Evolutionary conservation across 2,888 invertebrate genomes (phyloP).

Genomic region (Drosophila niveifrons): DNA sequence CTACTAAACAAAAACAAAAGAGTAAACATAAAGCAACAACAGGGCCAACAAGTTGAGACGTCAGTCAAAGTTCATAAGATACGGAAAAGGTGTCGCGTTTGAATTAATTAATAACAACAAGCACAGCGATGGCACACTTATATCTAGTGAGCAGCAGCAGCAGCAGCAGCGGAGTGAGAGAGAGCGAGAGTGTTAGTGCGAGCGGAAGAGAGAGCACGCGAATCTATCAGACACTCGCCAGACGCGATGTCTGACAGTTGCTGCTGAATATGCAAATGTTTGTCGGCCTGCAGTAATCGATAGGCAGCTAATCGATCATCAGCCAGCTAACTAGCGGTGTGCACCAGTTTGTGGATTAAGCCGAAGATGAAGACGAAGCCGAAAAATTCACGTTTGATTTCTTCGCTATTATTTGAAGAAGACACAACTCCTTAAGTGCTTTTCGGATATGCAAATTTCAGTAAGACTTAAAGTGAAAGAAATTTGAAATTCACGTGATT

Average conservation of each 20-base stretch:
- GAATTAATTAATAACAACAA: slow-evolving; percentile 68
- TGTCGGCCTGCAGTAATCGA: slow-evolving; percentile 57
- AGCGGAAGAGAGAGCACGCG: slow-evolving; percentile 8
- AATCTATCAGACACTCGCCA: slow-evolving; percentile 32
- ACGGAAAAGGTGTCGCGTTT: slow-evolving; percentile 68
- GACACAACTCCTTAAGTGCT: slow-evolving; percentile 6
- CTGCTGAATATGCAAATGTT: slow-evolving; percentile 55
- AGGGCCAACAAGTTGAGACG: slow-evolving; percentile 43
- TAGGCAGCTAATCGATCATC: slow-evolving; percentile 55
- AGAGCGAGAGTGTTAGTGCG: slow-evolving; percentile 1
- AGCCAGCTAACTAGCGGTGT: neutral
- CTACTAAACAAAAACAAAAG: slow-evolving; percentile 37
- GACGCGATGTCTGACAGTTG: slow-evolving; percentile 55
- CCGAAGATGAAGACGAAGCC: neutral
- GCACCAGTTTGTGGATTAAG: slow-evolving; percentile 41
- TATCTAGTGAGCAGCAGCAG: slow-evolving; percentile 7
- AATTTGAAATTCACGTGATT: slow-evolving; percentile 38
- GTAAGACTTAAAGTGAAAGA: slow-evolving; percentile 46
- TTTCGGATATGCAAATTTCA: slow-evolving; percentile 40
- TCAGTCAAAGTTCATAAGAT: slow-evolving; percentile 56
- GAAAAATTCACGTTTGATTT: slow-evolving; percentile 27
- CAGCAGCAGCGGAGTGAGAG: neutral
- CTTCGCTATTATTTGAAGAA: slow-evolving; percentile 15
- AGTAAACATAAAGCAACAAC: slow-evolving; percentile 15
- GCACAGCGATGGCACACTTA: slow-evolving; percentile 55